Base-by-base conservation (phyloP, 2,888 invertebrate species). In the Ligdia adustata region DNA sequence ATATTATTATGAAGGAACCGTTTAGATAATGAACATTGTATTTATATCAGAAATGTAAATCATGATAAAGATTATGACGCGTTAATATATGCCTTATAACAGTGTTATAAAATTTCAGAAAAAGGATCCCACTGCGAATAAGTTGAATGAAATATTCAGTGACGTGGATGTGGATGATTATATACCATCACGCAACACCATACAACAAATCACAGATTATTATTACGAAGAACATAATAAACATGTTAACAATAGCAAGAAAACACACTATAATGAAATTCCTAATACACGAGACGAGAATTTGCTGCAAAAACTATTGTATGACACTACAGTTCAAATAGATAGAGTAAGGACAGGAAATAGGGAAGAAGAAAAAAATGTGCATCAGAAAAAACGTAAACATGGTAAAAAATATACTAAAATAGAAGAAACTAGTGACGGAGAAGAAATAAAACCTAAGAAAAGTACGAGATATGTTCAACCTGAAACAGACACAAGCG, bases 131-230 rank as follows among this genome's bases (percentile, higher is more conserved):
- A 15, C 3, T 1, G 2, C 15, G 2, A 18, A 16, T 12, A 27
- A 16, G 16, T 1, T 37, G 12, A 27, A 16, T 5, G 37, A 37
- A 26, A 37, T 37, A 3, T 27, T 26, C n/a, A 16, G 27, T n/a
- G 15, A 9, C n/a, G 16, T 12, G 7, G 16, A 18, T 12, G 15
- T 37, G 9, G 12, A 11, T n/a, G 27, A 4, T 5, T 14, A 27
- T 12, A 27, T 16, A 15, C 18, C 37, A 2, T 9, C 27, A 27
- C 11, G 18, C 1, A 2, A 37, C n/a, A 11, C 16, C 5, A 6
- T 37, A 11, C 16, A 18, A 11, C 15, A 11, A 27, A 37, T 37
- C 5, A 28, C 27, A 12, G 27, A 27, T 4, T 12, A 37, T 27
- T 27, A 16, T 12, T 11, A 16, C 2, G 7, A 16, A 3, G 7